Base-by-base conservation (phyloP, 1,140 invertebrate species). In the Pogonus chalceus region DNA sequence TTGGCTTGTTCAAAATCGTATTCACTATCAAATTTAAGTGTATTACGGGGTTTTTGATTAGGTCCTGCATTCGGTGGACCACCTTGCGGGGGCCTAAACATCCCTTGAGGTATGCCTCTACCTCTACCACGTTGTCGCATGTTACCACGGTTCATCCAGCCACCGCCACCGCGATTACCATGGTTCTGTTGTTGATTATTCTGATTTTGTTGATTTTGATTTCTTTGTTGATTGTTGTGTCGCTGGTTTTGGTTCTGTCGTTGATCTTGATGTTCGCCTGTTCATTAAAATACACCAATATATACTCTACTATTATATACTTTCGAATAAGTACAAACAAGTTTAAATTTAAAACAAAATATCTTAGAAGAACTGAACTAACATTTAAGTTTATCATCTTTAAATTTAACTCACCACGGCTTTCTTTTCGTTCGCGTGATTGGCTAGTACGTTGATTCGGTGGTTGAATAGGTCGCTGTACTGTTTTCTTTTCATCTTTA, bases 1-100 rank as follows among this genome's bases (percentile, higher is more conserved):
- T 98, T 97, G 7, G 94, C 92, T 69, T 93, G 87, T 69, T 98
- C 96, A 73, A 99, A 98, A 74, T 99, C 95, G 70, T 92, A 98
- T 61, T 97, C 94, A 50, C 84, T 87, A 54, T 97, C 92, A 71
- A 97, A 98, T 66, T 94, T 95, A 37, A 95, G 77, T 2, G 82
- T 85, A 60, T 85, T 85, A 69, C 83, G 84, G 51, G 73, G 65
- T 53, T 75, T 70, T 58, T 65, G 59, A 9, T 58, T 62, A 46
- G 69, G 62, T 35, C 70, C 70, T 1, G 64, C 62, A 57, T 72
- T 24, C 72, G 56, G 68, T 63, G 63, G 69, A 47, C 78, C 73
- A 24, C 76, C 51, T 49, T 58, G 56, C n/a, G 54, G 56, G n/a
- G 51, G 53, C 31, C 46, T 24, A 72, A 31, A 77, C 75, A 46